phyloP scores from a whole-genome alignment of 1,140 invertebrate genomes.

The Zaprionus gabonicus region DNA sequence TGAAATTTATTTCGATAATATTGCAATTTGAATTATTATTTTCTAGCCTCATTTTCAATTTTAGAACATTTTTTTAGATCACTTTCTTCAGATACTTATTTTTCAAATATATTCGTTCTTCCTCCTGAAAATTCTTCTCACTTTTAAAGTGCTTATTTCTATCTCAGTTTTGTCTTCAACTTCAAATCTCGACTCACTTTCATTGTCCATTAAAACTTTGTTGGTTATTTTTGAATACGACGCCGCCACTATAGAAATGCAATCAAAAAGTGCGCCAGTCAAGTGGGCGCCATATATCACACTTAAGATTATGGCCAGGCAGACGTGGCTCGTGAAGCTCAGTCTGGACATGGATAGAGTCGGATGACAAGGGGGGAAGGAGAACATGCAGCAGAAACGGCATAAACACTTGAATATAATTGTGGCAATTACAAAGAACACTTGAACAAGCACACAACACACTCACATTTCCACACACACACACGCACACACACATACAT shows the following conservation, averaged over 20 bases:
- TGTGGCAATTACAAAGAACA: constrained; percentile 54
- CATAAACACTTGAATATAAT: constrained; percentile 61
- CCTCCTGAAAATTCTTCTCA: neutral
- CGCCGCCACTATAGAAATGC: constrained; percentile 19
- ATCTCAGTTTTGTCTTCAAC: neutral
- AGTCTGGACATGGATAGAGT: constrained; percentile 13
- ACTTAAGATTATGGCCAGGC: constrained; percentile 49
- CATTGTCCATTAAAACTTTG: constrained; percentile 34
- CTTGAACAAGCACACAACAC: constrained; percentile 14
- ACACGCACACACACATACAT: neutral
- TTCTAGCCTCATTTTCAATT: no score
- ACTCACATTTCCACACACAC: constrained; percentile 7
- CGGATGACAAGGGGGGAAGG: neutral
- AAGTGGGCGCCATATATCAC: constrained; percentile 43
- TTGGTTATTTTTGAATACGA: constrained; percentile 31
- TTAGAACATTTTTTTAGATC: no score
- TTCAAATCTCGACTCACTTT: constrained; percentile 6
- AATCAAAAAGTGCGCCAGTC: constrained; percentile 40
- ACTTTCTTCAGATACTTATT: neutral
- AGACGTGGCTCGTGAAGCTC: constrained; percentile 13
- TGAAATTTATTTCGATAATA: no score
- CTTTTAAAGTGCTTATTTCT: neutral
- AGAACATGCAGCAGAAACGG: neutral
- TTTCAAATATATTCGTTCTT: neutral
- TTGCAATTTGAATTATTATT: no score